Evolutionary conservation across 2,113 vertebrate genomes (phyloP).

Genomic region (Canis aureus): DNA sequence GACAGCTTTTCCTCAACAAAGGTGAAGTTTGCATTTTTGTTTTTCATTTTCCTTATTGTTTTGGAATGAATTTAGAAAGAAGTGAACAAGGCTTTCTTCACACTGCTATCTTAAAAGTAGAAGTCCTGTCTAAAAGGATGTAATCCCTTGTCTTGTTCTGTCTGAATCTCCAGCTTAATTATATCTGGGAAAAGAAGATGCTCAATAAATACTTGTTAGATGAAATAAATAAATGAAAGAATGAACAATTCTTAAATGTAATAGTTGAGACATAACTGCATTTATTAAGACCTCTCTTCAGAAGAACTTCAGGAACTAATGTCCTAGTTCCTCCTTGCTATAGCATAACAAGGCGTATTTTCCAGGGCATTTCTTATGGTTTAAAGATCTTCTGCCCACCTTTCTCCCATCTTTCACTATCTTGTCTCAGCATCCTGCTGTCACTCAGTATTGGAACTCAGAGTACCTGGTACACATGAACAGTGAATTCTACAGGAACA

Average conservation of each 20-base stretch:
- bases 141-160: neutral
- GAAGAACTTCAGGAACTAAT: slow-evolving; percentile 5
- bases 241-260: slow-evolving; percentile 5
- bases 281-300: slow-evolving; percentile 45
- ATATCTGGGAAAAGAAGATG: neutral
- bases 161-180: neutral
- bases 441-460: neutral
- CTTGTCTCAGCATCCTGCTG: slow-evolving; percentile 21
- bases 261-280: neutral
- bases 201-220: slow-evolving; percentile 22
- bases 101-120: neutral
- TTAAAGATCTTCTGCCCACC: neutral
- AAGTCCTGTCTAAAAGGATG: neutral
- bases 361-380: neutral
- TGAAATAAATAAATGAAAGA: slow-evolving; percentile 5
- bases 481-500: neutral
- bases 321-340: neutral
- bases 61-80: slow-evolving; percentile 39
- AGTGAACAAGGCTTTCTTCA: neutral
- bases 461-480: neutral
- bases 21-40: neutral
- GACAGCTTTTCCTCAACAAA: slow-evolving; percentile 17
- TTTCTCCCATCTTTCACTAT: neutral
- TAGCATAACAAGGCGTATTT: neutral
- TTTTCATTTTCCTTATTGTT: slow-evolving; percentile 47